Conservation (phyloP, 92 coral and sea anemone genomes). For the Pocillopora meandrina region DNA sequence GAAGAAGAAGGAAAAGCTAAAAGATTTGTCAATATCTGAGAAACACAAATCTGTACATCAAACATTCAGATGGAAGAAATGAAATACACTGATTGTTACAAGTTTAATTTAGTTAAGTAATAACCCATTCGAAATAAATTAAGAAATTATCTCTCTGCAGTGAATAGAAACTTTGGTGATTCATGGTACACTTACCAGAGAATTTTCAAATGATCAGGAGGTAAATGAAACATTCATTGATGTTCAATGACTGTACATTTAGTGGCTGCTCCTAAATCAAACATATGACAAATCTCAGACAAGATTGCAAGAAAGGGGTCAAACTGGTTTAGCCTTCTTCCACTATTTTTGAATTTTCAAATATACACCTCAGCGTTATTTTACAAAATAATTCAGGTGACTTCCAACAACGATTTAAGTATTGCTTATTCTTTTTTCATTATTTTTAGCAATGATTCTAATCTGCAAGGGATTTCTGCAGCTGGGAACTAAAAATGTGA, state of each 20-base stretch:
- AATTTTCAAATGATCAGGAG: conserved; percentile 16
- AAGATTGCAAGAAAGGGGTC: no score
- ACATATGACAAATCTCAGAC: background rate
- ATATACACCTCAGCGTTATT: background rate
- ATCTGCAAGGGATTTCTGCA: conserved; percentile 37
- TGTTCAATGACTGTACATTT: conserved; percentile 10
- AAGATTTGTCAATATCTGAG: conserved; percentile 2
- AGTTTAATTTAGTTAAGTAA: conserved; percentile 23
- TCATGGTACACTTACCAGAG: conserved; percentile 14
- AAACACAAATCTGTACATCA: conserved; percentile 15
- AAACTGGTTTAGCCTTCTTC: no score
- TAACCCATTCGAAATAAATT: conserved; percentile 33
- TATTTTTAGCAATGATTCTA: conserved; percentile 13
- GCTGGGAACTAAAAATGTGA: conserved; percentile 26
- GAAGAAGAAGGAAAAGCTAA: conserved; percentile 1
- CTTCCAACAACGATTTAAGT: conserved; percentile 14
- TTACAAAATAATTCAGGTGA: background rate
- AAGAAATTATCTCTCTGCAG: conserved; percentile 20
- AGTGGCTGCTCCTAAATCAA: conserved; percentile 8
- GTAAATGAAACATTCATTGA: conserved; percentile 28
- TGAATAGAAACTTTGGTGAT: conserved; percentile 3
- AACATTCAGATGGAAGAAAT: conserved; percentile 9
- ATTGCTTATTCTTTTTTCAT: background rate
- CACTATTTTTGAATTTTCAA: background rate
- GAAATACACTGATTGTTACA: conserved; percentile 10